Conservation (phyloP, 2,888 invertebrate genomes). For the Sarcophaga variegata region DNA sequence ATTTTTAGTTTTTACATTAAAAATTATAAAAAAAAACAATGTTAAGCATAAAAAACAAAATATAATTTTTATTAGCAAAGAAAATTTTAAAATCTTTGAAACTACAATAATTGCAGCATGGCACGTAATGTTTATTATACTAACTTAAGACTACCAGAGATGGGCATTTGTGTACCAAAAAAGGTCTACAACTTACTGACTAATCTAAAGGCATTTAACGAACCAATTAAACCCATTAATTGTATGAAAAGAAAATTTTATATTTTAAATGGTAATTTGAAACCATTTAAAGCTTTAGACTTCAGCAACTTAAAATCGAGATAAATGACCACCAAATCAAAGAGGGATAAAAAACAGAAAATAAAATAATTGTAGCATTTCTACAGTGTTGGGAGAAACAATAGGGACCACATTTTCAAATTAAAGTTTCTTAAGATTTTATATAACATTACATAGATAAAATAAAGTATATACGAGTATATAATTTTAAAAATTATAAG, state of each 20-base stretch:
- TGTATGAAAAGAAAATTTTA: neutral
- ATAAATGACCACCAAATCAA: neutral
- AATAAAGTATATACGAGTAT: too few relatives aligned
- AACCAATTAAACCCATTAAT: neutral
- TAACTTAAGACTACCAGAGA: neutral
- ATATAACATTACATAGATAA: too few relatives aligned
- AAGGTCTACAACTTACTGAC: neutral
- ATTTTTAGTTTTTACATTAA: slow-evolving; percentile 8
- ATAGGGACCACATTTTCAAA: too few relatives aligned
- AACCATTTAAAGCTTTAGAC: slow-evolving; percentile 36
- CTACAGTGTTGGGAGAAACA: too few relatives aligned
- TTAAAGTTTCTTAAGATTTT: too few relatives aligned
- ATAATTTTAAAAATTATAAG: too few relatives aligned
- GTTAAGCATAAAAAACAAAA: neutral
- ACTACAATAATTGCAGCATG: slow-evolving; percentile 35
- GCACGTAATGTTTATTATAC: slow-evolving; percentile 27
- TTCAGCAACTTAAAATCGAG: neutral
- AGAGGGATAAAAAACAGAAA: slow-evolving; percentile 9
- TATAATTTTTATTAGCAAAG: neutral
- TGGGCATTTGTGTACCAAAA: neutral
- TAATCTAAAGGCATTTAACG: neutral
- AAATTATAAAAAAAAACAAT: neutral
- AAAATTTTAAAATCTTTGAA: slow-evolving; percentile 5
- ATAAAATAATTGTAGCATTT: too few relatives aligned
- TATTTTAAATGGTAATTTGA: slow-evolving; percentile 55